Percentiles rank a stretch among this genome's conserved stretches.
Evolutionary conservation across 2,888 invertebrate genomes (phyloP).

Genomic region (Zhengitettix transpicula): DNA sequence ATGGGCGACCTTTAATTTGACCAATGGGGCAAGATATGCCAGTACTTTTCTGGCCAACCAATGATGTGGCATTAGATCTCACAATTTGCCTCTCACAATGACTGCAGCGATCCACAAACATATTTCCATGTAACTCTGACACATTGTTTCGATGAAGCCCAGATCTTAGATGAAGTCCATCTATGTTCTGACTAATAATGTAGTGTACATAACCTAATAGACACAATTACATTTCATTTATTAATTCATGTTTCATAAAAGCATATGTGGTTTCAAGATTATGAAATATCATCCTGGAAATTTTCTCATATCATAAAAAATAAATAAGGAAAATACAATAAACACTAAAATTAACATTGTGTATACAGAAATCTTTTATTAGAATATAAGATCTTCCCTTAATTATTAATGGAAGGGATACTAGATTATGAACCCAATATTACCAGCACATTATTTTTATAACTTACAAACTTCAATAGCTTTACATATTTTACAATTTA

Average conservation of each 20-base stretch:
- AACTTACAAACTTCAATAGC: too few species aligned
- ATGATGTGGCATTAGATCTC: conserved; percentile 53
- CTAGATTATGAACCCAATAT: too few species aligned
- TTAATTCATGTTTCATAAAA: background rate
- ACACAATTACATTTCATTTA: background rate
- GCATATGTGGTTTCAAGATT: background rate
- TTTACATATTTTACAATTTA: too few species aligned
- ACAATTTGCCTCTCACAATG: conserved; percentile 80
- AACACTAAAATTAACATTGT: background rate
- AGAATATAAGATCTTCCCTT: too few species aligned
- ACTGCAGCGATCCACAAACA: conserved; percentile 89
- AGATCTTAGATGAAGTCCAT: conserved; percentile 86
- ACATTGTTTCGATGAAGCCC: conserved; percentile 65
- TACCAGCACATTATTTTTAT: too few species aligned
- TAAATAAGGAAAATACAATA: background rate
- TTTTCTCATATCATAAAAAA: background rate
- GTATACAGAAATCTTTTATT: background rate
- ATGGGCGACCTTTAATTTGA: conserved; percentile 44
- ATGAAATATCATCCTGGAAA: background rate
- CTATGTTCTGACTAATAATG: conserved; percentile 93
- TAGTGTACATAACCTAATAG: conserved; percentile 53
- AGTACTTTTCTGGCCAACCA: conserved; percentile 61
- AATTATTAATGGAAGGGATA: too few species aligned
- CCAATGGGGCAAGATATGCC: conserved; percentile 47
- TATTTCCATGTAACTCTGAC: conserved; percentile 94